Base-by-base conservation (phyloP, 2,888 invertebrate species). In the Buathra laborator region DNA sequence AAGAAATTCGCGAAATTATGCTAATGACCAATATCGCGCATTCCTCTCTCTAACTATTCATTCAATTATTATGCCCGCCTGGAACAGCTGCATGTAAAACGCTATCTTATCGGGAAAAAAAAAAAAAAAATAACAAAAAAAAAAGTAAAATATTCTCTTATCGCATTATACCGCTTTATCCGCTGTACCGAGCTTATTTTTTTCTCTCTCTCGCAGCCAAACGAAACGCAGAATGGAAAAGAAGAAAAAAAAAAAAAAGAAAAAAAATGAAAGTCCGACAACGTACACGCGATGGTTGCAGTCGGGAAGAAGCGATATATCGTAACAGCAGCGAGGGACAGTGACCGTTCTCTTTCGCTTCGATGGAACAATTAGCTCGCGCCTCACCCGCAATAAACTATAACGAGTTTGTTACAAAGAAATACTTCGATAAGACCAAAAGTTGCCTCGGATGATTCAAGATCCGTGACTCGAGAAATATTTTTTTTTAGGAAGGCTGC, bases 71-170 rank as follows among this genome's bases (percentile, higher is more conserved):
- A 32, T 3, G 43, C 16, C n/a, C 29, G 68, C 16, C 56, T 44
- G 53, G 51, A 84, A 82, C 86, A 87, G 83, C 86, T 86, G 86
- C 81, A 81, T 78, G 78, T 32, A 76, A 83, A 85, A 80, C 67
- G 79, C 78, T 86, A 87, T 87, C 86, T 86, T 86, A 86, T 87
- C 86, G 66, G 46, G 29, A 16, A n/a, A 64, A 70, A 76, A 64
- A 76, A 66, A 79, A 10, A 70, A 76, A 76, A n/a, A 76, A 84
- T 70, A 56, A 56, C 32, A 24, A 46, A 16, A 19, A 14, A 24
- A 24, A 59, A 59, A 5, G 37, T 12, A 59, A 59, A 59, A 59
- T 59, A 12, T 24, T 29, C 62, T 48, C 71, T 81, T 84, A 84
- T 84, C 84, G 66, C 77, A 44, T 48, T 71, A 59, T 67, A 71